A percentile compares a stretch with the other conserved stretches of the same genome.
Conservation (phyloP, 1,140 invertebrate genomes). For the Trichonephila inaurata region DNA sequence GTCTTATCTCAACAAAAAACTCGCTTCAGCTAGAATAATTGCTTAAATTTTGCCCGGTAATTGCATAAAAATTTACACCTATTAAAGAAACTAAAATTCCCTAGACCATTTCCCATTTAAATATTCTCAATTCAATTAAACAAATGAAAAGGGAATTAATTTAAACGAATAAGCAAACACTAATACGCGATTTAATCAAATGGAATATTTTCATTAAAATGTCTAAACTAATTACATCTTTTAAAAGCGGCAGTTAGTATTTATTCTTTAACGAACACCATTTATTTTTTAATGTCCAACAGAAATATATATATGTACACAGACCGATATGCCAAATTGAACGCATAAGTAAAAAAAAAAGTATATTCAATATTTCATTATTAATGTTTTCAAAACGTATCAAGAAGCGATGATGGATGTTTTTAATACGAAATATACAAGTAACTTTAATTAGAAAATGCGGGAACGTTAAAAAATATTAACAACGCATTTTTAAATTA, state of each 20-base stretch:
- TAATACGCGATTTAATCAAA: constrained; percentile 16
- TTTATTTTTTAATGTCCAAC: not conserved
- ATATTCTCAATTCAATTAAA: not conserved
- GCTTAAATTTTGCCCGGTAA: not conserved
- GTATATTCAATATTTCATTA: constrained; percentile 22
- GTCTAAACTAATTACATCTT: constrained; percentile 23
- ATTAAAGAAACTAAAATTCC: not conserved
- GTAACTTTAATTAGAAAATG: constrained; percentile 71
- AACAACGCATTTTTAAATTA: constrained; percentile 65
- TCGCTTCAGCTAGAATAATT: not conserved
- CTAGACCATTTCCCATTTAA: not conserved
- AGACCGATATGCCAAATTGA: not conserved
- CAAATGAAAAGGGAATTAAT: constrained; percentile 5
- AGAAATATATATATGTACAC: not conserved
- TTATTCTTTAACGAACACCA: constrained; percentile 23
- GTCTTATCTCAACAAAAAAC: too few species aligned
- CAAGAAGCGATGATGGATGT: constrained; percentile 49
- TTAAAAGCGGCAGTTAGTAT: constrained; percentile 31
- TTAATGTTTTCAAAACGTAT: constrained; percentile 32
- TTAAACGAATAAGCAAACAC: not conserved
- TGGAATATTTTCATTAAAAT: not conserved
- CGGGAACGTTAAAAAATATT: constrained; percentile 60
- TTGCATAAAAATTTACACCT: not conserved
- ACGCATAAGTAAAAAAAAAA: not conserved
- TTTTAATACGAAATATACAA: constrained; percentile 55